phyloP scores from a whole-genome alignment of 2,113 vertebrate genomes.

The Otocyon megalotis region DNA sequence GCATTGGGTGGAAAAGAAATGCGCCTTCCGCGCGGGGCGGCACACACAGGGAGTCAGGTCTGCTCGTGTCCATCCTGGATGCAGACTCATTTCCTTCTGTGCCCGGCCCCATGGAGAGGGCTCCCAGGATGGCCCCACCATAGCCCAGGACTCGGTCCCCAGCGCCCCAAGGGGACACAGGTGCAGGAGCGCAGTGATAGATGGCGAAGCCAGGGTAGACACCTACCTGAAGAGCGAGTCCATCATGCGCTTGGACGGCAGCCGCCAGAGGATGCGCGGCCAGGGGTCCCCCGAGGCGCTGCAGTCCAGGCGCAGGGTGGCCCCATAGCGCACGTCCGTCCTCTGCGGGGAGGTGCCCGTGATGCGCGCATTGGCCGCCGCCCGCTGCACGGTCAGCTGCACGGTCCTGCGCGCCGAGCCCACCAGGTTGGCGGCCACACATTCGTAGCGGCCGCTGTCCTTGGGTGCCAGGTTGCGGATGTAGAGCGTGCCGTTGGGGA shows the following conservation, averaged over 20 bases:
- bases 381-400: slow-evolving; percentile 85
- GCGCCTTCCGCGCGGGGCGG: rapidly evolving
- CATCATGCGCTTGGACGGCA: slow-evolving; percentile 93
- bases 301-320: slow-evolving; percentile 90
- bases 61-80: rapidly evolving
- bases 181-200: rapidly evolving
- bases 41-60: rapidly evolving
- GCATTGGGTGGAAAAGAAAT: not conserved
- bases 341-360: slow-evolving; percentile 88
- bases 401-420: slow-evolving; percentile 89
- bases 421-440: slow-evolving; percentile 90
- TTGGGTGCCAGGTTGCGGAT: slow-evolving; percentile 84
- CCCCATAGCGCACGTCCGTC: slow-evolving; percentile 91
- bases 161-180: rapidly evolving
- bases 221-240: slow-evolving; percentile 93
- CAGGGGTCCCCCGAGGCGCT: slow-evolving; percentile 92
- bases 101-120: rapidly evolving
- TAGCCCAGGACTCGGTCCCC: rapidly evolving
- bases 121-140: not conserved
- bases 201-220: rapidly evolving
- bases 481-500: slow-evolving; percentile 95
- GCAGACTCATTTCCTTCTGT: not conserved
- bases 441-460: slow-evolving; percentile 92
- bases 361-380: slow-evolving; percentile 89
- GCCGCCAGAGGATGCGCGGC: slow-evolving; percentile 94